Base-by-base conservation (phyloP, 2,113 vertebrate genomes). In the Rallus limicola region DNA sequence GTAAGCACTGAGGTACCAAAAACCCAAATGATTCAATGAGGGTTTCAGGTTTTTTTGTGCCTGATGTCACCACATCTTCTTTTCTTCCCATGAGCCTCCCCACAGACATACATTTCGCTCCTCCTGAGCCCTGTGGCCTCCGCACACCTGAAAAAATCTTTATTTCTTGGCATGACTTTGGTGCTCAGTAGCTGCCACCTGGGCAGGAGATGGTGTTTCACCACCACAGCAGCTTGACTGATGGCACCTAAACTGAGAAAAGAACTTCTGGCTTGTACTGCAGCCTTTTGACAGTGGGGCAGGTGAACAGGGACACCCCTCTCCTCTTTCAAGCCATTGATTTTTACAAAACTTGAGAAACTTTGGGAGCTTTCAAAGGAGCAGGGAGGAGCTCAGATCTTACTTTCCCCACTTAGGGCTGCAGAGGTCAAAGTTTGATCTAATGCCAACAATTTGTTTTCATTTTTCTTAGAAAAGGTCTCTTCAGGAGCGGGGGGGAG, bases 381-480 rank as follows among this genome's bases (percentile, higher is more conserved):
- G 40, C 29, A 62, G 11, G 34, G 40, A 75, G 40, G 52, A 86
- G 63, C 46, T 95, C 21, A 52, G 20, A 18, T 65, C 72, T 81
- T 60, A 7, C 29, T 62, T 89, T 63, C 16, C 24, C 52, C 53
- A 4, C 42, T 81, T 81, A 24, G 48, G 78, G 48, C 59, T 76
- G 75, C 53, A 65, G 86, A 96, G 93, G 92, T 94, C 89, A 85
- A 78, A 86, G 65, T 88, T 69, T 92, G 75, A 80, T 95, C 53
- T 90, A 90, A 82, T 85, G 60, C 88, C 70, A 90, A 78, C 62
- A 71, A 86, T 94, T 97, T 93, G 83, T 88, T 95, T 91, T 95
- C 82, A 76, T 95, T 96, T 95, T 93, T 92, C 48, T 87, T 81
- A 68, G 85, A 62, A 95, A 90, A 94, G 82, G 65, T 94, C 72